Evolutionary conservation across 2,888 invertebrate species (phyloP).

Genomic region (Philonicus albiceps): DNA sequence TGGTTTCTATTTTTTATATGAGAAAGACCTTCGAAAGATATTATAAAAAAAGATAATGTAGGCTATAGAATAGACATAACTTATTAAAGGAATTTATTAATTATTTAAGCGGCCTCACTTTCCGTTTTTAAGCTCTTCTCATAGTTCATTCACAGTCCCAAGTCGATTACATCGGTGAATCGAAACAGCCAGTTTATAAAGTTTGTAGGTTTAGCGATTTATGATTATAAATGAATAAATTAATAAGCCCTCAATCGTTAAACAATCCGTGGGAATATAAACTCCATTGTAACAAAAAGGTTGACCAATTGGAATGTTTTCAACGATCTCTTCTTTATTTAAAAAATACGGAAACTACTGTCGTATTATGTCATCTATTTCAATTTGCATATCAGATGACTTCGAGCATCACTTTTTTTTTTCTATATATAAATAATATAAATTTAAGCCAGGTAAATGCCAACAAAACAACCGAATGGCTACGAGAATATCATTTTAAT

Average conservation of each 20-base stretch:
- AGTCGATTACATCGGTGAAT: neutral
- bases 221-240: neutral
- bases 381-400: constrained; percentile 14
- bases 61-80: no score
- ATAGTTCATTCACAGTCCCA: neutral
- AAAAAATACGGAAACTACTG: neutral
- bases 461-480: neutral
- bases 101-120: no score
- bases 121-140: neutral
- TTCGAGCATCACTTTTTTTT: neutral
- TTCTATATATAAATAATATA: neutral
- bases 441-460: neutral
- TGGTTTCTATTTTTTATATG: no score
- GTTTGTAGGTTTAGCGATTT: neutral
- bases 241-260: neutral
- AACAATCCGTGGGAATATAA: neutral
- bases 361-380: neutral
- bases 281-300: neutral
- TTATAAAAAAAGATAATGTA: no score
- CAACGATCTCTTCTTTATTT: neutral
- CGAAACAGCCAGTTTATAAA: neutral
- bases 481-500: neutral
- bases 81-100: no score
- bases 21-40: no score
- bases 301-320: neutral